Base-by-base conservation (phyloP, 2,888 invertebrate genomes). In the Agonopterix heracliana region DNA sequence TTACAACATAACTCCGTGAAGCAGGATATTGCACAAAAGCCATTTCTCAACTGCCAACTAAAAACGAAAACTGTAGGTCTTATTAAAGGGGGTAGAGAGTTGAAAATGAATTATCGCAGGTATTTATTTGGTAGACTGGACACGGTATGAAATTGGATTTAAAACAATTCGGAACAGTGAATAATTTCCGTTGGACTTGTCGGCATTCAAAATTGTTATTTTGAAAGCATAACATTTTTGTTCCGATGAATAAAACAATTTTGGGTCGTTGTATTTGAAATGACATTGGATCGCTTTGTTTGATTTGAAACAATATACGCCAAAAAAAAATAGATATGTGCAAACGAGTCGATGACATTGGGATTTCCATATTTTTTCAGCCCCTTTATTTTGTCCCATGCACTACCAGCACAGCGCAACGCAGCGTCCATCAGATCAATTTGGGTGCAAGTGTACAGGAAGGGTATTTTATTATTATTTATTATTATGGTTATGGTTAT, bases 101-200 rank as follows among this genome's bases (percentile, higher is more conserved):
- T 42, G 36, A 50, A 7, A 45, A 42, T 45, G 10, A 34, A n/a
- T 12, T 11, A 11, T 38, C 8, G 7, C 46, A 17, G 44, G 41
- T 13, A 17, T 47, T 47, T 42, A 50, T 47, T 45, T 41, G 41
- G 47, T 45, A 45, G 36, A 50, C 36, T 45, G 47, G 47, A 41
- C 45, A 45, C 47, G 45, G 34, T 43, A 26, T 17, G 10, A 44
- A 47, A 50, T 50, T 47, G 50, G 42, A 50, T 50, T 50, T 50
- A 44, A 50, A 50, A 50, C 50, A 50, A 50, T 50, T 50, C 44
- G 17, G 41, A 44, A 47, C 45, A 45, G 41, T 47, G 35, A 50
- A 38, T 50, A 45, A 50, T 50, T 47, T 50, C 50, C 50, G 50
- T 13, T 8, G 44, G 35, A 44, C 34, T 41, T 45, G 34, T 40